phyloP scores from a whole-genome alignment of 2,888 invertebrate species.

The Thyatira batis region DNA sequence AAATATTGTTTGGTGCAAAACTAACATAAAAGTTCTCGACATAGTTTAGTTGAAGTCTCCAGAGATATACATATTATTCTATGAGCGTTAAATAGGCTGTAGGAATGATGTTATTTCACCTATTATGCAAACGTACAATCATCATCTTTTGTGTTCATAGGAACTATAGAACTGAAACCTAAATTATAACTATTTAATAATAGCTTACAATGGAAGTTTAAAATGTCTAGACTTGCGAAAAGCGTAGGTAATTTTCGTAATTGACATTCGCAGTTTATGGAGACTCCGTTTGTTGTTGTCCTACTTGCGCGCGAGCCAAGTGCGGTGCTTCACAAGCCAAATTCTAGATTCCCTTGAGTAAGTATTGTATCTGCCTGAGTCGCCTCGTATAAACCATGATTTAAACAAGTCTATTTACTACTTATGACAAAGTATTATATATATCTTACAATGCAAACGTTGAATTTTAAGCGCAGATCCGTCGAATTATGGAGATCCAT shows the following conservation, averaged over 20 bases:
- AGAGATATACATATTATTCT: slow-evolving; percentile 24
- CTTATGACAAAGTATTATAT: too few relatives aligned
- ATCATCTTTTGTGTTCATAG: too few relatives aligned
- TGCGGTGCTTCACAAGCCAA: slow-evolving; percentile 38
- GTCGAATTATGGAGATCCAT: background rate
- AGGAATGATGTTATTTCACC: too few relatives aligned
- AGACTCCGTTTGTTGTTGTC: slow-evolving; percentile 58
- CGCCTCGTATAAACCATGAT: background rate
- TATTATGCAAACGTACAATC: too few relatives aligned
- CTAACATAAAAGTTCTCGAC: slow-evolving; percentile 15
- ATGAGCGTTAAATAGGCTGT: slow-evolving; percentile 8
- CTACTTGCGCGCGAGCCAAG: slow-evolving; percentile 68
- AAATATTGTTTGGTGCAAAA: slow-evolving; percentile 32
- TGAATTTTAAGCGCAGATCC: too few relatives aligned
- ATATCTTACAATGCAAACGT: too few relatives aligned
- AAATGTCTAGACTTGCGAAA: slow-evolving; percentile 54
- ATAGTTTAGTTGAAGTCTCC: slow-evolving; percentile 23
- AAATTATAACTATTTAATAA: background rate
- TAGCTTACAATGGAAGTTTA: slow-evolving; percentile 8
- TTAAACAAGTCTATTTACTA: background rate
- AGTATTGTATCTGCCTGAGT: slow-evolving; percentile 13
- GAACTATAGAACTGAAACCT: too few relatives aligned
- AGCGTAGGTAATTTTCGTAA: slow-evolving; percentile 49
- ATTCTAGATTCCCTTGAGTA: slow-evolving; percentile 39
- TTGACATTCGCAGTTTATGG: slow-evolving; percentile 57